Conservation (phyloP, 2,888 invertebrate genomes). For the Napeogenes inachia region DNA sequence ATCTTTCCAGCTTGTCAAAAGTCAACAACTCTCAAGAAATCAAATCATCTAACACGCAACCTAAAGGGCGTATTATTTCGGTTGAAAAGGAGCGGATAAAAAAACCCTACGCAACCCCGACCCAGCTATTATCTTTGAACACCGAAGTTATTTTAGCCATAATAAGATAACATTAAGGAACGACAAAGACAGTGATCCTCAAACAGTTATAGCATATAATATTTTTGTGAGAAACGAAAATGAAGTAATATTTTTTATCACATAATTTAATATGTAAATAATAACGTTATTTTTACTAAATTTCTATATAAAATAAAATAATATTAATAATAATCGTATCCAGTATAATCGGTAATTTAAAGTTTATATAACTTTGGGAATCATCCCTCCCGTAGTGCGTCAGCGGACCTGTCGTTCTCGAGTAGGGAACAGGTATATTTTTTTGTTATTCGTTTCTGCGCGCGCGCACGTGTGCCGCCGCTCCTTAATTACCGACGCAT, state of each 20-base stretch:
- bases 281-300: not conserved
- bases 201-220: slow-evolving; percentile 39
- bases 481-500: slow-evolving; percentile 77
- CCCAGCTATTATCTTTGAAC: slow-evolving; percentile 73
- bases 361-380: slow-evolving; percentile 52
- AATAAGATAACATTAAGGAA: slow-evolving; percentile 77
- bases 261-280: too few species aligned
- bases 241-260: not conserved
- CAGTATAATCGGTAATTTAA: not conserved
- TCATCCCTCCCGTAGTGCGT: slow-evolving; percentile 54
- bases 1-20: slow-evolving; percentile 35
- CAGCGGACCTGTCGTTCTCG: slow-evolving; percentile 73
- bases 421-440: slow-evolving; percentile 69
- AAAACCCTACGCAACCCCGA: slow-evolving; percentile 63
- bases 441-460: slow-evolving; percentile 72
- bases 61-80: slow-evolving; percentile 66
- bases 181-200: slow-evolving; percentile 45
- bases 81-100: slow-evolving; percentile 58
- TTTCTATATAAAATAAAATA: not conserved
- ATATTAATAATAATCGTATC: not conserved
- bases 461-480: slow-evolving; percentile 71
- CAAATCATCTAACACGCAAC: slow-evolving; percentile 64
- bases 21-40: slow-evolving; percentile 47
- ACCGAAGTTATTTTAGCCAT: slow-evolving; percentile 77
- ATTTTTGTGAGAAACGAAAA: not conserved